phyloP scores from a whole-genome alignment of 2,888 invertebrate species.

The Hedya salicella region DNA sequence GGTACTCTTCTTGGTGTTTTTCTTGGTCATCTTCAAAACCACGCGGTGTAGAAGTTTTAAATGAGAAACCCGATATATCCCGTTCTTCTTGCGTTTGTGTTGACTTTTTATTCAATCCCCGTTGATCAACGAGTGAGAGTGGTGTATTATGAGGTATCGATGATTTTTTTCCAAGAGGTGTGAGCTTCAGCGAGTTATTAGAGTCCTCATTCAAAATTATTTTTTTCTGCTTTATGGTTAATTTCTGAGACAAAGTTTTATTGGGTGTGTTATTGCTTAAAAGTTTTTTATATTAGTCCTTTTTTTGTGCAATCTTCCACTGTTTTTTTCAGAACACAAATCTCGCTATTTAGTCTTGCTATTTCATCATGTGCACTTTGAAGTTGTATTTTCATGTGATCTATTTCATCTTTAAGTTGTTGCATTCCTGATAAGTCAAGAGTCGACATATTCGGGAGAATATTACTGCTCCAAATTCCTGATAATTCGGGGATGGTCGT shows the following conservation, averaged over 20 bases:
- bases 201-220: background rate
- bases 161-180: background rate
- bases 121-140: background rate
- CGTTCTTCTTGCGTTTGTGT: too few relatives aligned
- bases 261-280: background rate
- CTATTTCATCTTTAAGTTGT: background rate
- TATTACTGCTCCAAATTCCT: background rate
- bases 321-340: background rate
- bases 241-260: background rate
- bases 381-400: background rate
- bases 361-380: constrained; percentile 15
- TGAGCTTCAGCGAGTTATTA: background rate
- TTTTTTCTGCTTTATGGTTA: background rate
- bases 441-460: background rate
- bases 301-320: constrained; percentile 3
- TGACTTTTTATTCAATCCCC: background rate
- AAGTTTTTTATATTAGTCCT: constrained; percentile 2
- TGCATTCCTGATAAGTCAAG: background rate
- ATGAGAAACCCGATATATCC: too few relatives aligned
- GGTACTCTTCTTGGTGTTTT: too few relatives aligned
- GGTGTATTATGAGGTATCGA: background rate
- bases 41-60: too few relatives aligned
- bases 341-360: background rate
- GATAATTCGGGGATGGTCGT: background rate
- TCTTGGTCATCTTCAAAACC: background rate